Evolutionary conservation across 2,113 vertebrate species (phyloP).

Genomic region (Ageneiosus marmoratus): DNA sequence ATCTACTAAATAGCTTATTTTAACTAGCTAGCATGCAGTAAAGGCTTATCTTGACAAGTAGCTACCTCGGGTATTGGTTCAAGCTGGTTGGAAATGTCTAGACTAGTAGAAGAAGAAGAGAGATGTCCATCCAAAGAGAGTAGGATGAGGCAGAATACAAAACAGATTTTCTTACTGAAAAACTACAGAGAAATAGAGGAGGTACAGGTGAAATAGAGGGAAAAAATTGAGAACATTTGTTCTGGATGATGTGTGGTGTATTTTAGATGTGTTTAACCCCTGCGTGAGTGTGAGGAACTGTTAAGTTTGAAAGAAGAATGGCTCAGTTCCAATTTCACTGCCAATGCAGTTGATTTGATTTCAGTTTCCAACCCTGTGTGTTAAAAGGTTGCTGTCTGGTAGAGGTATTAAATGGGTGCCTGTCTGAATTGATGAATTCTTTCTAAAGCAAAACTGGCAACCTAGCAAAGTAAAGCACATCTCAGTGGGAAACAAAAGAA

Average conservation of each 20-base stretch:
- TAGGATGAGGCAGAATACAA: neutral
- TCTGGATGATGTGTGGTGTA: neutral
- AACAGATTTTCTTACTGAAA: neutral
- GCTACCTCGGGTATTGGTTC: neutral
- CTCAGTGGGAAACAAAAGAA: neutral
- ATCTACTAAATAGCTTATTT: neutral
- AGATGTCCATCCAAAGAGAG: neutral
- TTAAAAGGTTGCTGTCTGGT: neutral
- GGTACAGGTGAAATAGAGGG: neutral
- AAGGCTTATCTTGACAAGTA: neutral
- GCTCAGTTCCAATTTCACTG: neutral
- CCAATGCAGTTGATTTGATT: neutral
- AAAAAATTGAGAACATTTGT: neutral
- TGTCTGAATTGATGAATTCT: neutral
- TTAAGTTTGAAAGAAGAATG: neutral
- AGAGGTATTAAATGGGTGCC: neutral
- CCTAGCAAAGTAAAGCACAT: neutral
- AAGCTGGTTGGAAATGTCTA: neutral
- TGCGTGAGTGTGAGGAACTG: neutral
- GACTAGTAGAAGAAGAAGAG: neutral
- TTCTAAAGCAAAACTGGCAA: neutral
- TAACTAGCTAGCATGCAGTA: neutral
- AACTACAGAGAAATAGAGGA: neutral
- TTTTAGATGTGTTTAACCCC: neutral
- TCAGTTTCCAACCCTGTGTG: neutral